Base-by-base conservation (phyloP, 2,888 invertebrate species). In the Mythimna lalbum region DNA sequence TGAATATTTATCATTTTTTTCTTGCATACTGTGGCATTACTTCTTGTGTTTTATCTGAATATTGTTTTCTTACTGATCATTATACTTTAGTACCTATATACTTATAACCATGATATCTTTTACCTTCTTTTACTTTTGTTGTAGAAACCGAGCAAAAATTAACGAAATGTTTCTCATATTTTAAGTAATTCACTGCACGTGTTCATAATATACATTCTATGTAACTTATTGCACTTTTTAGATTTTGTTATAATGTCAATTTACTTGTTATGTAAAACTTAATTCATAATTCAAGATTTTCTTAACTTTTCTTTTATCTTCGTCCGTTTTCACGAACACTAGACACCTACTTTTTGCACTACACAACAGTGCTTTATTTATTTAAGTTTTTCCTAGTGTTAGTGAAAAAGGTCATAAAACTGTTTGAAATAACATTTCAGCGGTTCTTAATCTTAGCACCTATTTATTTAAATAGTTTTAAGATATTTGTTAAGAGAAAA, bases 401-500 rank as follows among this genome's bases (percentile, higher is more conserved):
- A 17, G 43, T 43, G 43, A 19, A 43, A 43, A 39, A 19, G 4
- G 43, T 1, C 27, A 31, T 52, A 36, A 70, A 6, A 12, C 10
- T 43, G n/a, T 19, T 33, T 43, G 10, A 33, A 43, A 47, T 23
- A 1, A 9, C 33, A 52, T 36, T 55, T 80, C 10, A 56, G n/a
- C 77, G 56, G 70, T 76, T 62, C 52, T 49, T 71, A 81, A 12
- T 10, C 10, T 60, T 61, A 78, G 81, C 82, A 56, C 63, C 63
- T 78, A 75, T 79, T 79, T 21, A 75, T 79, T 75, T 27, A 19
- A 27, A 17, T 80, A 82, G 62, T 72, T n/a, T 60, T 84, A 86
- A 77, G 75, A 50, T 83, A 84, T 74, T 79, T 85, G 77, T 75
- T 73, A 74, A 56, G 63, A 36, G 23, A 33, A 60, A 47, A 23